phyloP scores from a whole-genome alignment of 1,140 invertebrate genomes.

The Drosophila tsacasi region DNA sequence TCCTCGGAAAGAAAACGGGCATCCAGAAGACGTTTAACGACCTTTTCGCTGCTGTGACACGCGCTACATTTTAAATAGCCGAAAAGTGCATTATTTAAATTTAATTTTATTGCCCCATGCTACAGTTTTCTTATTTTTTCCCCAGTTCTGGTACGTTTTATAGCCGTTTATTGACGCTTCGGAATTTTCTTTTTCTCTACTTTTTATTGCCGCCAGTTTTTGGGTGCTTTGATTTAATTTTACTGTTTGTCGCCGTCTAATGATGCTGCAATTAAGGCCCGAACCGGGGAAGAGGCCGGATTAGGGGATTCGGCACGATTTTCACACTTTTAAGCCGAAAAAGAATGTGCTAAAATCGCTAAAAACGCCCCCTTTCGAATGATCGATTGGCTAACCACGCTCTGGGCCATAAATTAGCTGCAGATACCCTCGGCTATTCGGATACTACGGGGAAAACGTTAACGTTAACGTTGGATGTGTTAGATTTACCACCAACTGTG shows the following conservation, averaged over 20 bases:
- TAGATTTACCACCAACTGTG: conserved; percentile 79
- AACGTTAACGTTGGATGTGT: conserved; percentile 40
- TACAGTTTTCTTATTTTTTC: conserved; percentile 56
- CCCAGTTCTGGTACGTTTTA: conserved; percentile 59
- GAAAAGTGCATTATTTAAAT: conserved; percentile 62
- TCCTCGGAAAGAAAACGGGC: conserved; percentile 5
- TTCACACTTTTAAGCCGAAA: conserved; percentile 35
- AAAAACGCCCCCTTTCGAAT: conserved; percentile 43
- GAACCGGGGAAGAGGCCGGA: conserved; percentile 1
- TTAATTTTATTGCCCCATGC: conserved; percentile 62
- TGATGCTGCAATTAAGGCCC: conserved; percentile 38
- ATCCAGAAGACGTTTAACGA: conserved; percentile 38
- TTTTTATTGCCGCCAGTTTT: conserved; percentile 42
- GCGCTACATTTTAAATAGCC: conserved; percentile 71
- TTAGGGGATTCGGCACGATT: conserved; percentile 32
- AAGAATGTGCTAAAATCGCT: conserved; percentile 47
- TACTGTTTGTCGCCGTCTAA: conserved; percentile 55
- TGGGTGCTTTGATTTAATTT: conserved; percentile 67
- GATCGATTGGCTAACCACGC: conserved; percentile 59
- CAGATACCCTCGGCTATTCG: background rate
- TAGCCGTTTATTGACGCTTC: conserved; percentile 61
- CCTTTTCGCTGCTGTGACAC: conserved; percentile 65
- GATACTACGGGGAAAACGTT: conserved; percentile 7
- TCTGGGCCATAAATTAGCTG: conserved; percentile 46
- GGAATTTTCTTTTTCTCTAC: conserved; percentile 54